A percentile compares a stretch with the other conserved stretches of the same genome.
These are phyloP conservation scores for Oplegnathus fasciatus DNA, from an alignment of 2,113 vertebrate genomes.

Conservation along the genomic window DNA sequence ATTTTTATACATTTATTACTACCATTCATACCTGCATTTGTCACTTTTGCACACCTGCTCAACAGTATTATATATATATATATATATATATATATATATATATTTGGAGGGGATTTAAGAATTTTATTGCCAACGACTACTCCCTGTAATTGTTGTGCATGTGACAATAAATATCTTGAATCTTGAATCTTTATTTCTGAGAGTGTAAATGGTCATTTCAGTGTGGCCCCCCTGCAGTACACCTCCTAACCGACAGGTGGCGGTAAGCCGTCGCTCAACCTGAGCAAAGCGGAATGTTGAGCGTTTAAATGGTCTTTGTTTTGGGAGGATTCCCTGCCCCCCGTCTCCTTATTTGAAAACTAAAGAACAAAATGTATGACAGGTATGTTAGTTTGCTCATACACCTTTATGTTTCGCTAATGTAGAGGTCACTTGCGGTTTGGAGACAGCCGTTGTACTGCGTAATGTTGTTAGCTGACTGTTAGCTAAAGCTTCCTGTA, in stretches of 20 bases:
- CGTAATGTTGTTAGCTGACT: conserved; percentile 16
- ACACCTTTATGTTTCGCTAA: neutral
- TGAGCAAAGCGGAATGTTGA: neutral
- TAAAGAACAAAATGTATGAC: conserved; percentile 76
- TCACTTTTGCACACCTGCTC: no score
- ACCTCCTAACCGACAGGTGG: conserved; percentile 27
- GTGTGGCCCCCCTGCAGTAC: neutral
- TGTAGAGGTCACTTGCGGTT: neutral
- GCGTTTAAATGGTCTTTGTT: conserved; percentile 82
- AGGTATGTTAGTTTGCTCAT: conserved; percentile 71
- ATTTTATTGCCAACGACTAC: no score
- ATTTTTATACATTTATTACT: no score
- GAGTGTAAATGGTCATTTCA: neutral
- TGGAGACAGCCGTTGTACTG: neutral
- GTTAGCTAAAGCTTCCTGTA: conserved; percentile 30
- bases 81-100: no score
- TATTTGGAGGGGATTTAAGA: no score
- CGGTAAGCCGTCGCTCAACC: conserved; percentile 5
- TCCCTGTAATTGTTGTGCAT: no score
- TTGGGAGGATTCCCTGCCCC: conserved; percentile 52
- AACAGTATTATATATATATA: no score
- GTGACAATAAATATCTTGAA: no score
- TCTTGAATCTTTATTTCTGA: no score
- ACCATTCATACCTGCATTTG: no score
- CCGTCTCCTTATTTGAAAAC: conserved; percentile 53